Conservation (phyloP, 2,888 invertebrate genomes). For the Amaurobius ferox region DNA sequence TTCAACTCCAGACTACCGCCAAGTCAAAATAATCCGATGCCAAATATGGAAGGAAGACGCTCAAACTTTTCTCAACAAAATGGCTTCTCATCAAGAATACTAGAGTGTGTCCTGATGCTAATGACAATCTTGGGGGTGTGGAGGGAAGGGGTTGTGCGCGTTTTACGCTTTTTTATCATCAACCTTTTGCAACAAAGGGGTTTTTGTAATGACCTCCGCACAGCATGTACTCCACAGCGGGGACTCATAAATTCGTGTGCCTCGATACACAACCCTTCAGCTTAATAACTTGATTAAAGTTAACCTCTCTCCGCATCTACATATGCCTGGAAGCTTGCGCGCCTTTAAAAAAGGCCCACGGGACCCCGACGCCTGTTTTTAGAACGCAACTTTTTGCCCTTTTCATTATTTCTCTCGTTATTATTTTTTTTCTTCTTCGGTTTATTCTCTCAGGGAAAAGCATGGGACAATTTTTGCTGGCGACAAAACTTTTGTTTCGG, state of each 20-base stretch:
- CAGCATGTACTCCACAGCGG: slow-evolving; percentile 29
- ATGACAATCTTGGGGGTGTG: slow-evolving; percentile 35
- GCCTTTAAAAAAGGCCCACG: slow-evolving; percentile 71
- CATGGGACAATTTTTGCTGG: slow-evolving; percentile 54
- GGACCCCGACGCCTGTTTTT: slow-evolving; percentile 41
- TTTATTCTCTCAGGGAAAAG: neutral
- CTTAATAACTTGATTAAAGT: slow-evolving; percentile 72
- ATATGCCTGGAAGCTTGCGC: slow-evolving; percentile 43
- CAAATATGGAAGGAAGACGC: slow-evolving; percentile 27
- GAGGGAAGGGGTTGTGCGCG: slow-evolving; percentile 17
- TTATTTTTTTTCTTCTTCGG: slow-evolving; percentile 15
- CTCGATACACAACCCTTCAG: slow-evolving; percentile 51
- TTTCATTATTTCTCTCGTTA: slow-evolving; percentile 18
- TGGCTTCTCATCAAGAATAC: slow-evolving; percentile 29
- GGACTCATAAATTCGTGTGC: slow-evolving; percentile 69
- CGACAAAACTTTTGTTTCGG: slow-evolving; percentile 58
- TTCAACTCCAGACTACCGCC: no score
- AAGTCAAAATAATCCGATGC: slow-evolving; percentile 18
- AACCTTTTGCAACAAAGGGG: slow-evolving; percentile 35
- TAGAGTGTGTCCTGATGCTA: slow-evolving; percentile 51
- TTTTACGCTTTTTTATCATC: slow-evolving; percentile 32
- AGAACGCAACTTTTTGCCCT: slow-evolving; percentile 21
- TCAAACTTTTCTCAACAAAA: slow-evolving; percentile 37
- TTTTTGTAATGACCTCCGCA: slow-evolving; percentile 64
- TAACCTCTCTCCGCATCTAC: slow-evolving; percentile 66